phyloP scores from a whole-genome alignment of 2,888 invertebrate genomes.

The Abrostola triplasia region DNA sequence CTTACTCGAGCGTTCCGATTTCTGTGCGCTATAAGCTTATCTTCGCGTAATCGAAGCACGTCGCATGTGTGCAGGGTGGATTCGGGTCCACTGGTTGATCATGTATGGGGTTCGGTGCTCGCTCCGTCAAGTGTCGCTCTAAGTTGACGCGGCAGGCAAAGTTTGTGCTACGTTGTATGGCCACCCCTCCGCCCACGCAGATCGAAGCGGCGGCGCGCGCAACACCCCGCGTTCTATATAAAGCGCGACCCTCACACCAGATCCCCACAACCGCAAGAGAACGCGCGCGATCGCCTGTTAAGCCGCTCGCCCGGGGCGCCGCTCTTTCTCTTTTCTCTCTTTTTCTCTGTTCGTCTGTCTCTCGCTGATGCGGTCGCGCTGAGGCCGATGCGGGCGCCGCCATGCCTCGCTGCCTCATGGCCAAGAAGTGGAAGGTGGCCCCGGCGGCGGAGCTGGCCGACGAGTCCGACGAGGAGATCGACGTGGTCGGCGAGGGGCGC shows the following conservation, averaged over 20 bases:
- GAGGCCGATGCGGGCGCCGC: constrained; percentile 89
- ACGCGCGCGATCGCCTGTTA: constrained; percentile 85
- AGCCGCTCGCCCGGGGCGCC: constrained; percentile 87
- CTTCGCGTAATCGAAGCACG: constrained; percentile 35
- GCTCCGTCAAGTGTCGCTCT: constrained; percentile 74
- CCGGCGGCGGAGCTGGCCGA: constrained; percentile 89
- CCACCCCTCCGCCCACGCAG: constrained; percentile 72
- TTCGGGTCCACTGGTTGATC: constrained; percentile 80
- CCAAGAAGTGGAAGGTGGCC: constrained; percentile 97
- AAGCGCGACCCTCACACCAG: constrained; percentile 77
- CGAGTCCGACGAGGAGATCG: constrained; percentile 93
- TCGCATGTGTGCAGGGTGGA: constrained; percentile 53
- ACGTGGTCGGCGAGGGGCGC: constrained; percentile 94
- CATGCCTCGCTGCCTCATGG: constrained; percentile 98
- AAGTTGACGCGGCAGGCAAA: constrained; percentile 78
- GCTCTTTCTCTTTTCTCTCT: constrained; percentile 87
- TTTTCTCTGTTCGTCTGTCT: constrained; percentile 87
- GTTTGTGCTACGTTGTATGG: constrained; percentile 73
- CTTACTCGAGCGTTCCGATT: constrained; percentile 13
- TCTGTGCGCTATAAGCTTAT: constrained; percentile 27
- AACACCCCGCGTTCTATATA: constrained; percentile 81
- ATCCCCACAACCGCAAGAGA: constrained; percentile 88
- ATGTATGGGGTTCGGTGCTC: constrained; percentile 62
- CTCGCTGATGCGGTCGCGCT: constrained; percentile 86
- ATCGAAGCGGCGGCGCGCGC: constrained; percentile 84